Percentiles rank a stretch among this genome's conserved stretches.
These are phyloP conservation scores for Brachyistius frenatus DNA, from an alignment of 2,113 vertebrate genomes.

Conservation along the genomic window DNA sequence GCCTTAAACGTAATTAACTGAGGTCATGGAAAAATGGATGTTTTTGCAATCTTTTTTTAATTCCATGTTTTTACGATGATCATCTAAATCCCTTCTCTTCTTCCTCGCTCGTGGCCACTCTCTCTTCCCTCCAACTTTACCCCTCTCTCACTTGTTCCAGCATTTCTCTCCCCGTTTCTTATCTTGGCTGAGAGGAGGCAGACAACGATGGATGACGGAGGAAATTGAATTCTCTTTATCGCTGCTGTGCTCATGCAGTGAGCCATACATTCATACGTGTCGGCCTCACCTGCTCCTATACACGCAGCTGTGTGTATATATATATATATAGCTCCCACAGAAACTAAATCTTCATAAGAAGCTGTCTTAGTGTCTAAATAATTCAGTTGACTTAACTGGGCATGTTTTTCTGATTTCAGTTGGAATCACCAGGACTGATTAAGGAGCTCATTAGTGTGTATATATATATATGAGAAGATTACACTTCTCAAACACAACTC, in stretches of 20 bases:
- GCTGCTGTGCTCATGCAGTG: constrained; percentile 16
- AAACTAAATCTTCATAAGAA: background rate
- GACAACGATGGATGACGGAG: constrained; percentile 62
- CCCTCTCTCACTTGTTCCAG: background rate
- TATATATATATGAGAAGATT: too few relatives aligned
- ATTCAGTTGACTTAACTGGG: too few relatives aligned
- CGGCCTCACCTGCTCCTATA: background rate
- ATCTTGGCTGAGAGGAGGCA: constrained; percentile 52
- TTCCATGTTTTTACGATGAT: background rate
- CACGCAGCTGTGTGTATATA: background rate
- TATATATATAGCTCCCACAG: background rate
- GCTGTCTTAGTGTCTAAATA: too few relatives aligned
- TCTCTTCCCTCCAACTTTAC: background rate
- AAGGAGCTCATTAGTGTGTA: too few relatives aligned
- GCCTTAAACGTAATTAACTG: background rate
- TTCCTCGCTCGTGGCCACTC: background rate
- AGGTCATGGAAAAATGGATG: constrained; percentile 17
- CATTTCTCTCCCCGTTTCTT: constrained; percentile 28
- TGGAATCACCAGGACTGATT: too few relatives aligned
- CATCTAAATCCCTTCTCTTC: background rate
- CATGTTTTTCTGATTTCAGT: too few relatives aligned
- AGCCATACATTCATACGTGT: constrained; percentile 22
- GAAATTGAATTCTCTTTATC: constrained; percentile 72
- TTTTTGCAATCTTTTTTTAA: background rate
- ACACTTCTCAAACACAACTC: background rate